These are phyloP conservation scores for Sebastes minor DNA, from an alignment of 2,797 vertebrate genomes.

Conservation along the genomic window DNA sequence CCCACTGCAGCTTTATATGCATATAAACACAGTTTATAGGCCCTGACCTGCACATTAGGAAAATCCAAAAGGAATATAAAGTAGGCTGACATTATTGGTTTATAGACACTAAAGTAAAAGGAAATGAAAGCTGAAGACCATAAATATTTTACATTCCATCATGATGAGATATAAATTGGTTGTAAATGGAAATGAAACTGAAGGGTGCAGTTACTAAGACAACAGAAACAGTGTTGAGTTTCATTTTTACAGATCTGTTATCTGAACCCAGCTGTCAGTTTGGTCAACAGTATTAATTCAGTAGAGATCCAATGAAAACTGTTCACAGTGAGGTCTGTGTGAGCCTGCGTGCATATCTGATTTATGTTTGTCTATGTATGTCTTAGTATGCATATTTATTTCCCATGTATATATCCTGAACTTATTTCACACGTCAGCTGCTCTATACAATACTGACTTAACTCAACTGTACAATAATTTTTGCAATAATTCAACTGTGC, in stretches of 20 bases:
- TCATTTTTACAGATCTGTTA: neutral
- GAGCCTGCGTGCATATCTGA: neutral
- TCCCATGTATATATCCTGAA: neutral
- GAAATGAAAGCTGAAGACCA: neutral
- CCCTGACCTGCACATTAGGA: neutral
- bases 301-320: neutral
- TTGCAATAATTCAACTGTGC: too few relatives aligned
- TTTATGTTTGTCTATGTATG: neutral
- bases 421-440: too few relatives aligned
- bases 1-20: neutral
- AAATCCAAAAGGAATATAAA: neutral
- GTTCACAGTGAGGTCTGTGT: neutral
- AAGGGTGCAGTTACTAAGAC: neutral
- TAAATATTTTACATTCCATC: conserved; percentile 4
- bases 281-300: neutral
- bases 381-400: neutral
- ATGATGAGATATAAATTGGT: neutral
- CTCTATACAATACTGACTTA: too few relatives aligned
- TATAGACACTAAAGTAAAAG: neutral
- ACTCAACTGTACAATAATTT: too few relatives aligned
- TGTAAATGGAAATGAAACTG: conserved; percentile 13
- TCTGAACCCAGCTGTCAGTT: neutral
- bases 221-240: neutral
- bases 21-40: neutral
- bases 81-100: neutral